Evolutionary conservation across 2,888 invertebrate species (phyloP).

Genomic region (Drosophila helvetica): DNA sequence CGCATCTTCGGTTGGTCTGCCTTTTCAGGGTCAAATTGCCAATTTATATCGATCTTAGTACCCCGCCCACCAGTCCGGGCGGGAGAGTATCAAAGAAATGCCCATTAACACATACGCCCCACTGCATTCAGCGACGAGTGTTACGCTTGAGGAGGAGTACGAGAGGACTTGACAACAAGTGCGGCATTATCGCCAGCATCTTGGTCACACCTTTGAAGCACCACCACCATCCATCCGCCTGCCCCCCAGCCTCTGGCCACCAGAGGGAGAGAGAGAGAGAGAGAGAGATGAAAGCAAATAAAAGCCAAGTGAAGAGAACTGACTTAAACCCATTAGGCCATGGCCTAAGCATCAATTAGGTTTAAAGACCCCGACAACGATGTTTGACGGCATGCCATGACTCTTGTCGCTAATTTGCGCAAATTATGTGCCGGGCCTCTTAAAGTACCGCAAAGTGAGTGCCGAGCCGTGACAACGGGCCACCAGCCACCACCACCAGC

Average conservation of each 20-base stretch:
- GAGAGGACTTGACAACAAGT: constrained; percentile 33
- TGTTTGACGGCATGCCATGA: constrained; percentile 45
- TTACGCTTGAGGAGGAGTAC: neutral
- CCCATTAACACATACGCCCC: constrained; percentile 19
- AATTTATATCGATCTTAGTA: constrained; percentile 74
- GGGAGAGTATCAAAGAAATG: neutral
- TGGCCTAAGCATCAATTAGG: constrained; percentile 69
- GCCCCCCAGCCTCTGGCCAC: no score
- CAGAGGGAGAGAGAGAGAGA: neutral
- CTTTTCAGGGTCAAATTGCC: constrained; percentile 77
- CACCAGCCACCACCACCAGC: constrained; percentile 21
- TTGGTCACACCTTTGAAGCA: constrained; percentile 56
- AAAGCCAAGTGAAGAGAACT: constrained; percentile 15
- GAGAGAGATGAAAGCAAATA: constrained; percentile 46
- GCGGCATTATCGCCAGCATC: constrained; percentile 27
- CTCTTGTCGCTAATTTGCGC: constrained; percentile 77
- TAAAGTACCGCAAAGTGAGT: constrained; percentile 78
- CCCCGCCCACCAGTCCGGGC: constrained; percentile 15
- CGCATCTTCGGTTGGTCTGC: constrained; percentile 37
- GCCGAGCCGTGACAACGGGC: constrained; percentile 57
- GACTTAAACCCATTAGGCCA: constrained; percentile 44
- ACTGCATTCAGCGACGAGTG: neutral
- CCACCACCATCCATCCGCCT: constrained; percentile 6
- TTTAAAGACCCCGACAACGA: constrained; percentile 66
- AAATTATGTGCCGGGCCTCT: constrained; percentile 75